Base-by-base conservation (phyloP, 2,888 invertebrate genomes). In the Apamea anceps region DNA sequence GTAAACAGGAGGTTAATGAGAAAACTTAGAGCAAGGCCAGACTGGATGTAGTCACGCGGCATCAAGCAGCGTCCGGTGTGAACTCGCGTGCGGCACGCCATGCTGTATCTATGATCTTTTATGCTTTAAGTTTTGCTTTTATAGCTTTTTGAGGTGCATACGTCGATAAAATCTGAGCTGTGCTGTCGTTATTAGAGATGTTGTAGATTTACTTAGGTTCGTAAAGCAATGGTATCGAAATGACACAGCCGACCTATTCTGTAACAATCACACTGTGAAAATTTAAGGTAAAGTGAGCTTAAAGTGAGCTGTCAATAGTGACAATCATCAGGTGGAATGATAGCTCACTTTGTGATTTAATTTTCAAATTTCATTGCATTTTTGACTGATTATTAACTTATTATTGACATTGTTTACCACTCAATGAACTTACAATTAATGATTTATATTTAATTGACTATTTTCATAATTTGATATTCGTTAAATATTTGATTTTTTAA, bases 1-100 rank as follows among this genome's bases (percentile, higher is more conserved):
- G 82, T 79, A 84, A 90, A 88, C 79, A 84, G 72, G 79, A 80
- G 75, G 79, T 85, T 89, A 90, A 89, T 89, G 89, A 90, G 88
- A 90, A 90, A 89, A 90, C 90, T 90, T 88, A 80, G 76, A 62
- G 71, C 75, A 84, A 85, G 75, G 80, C 72, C 79, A 79, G 74
- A 81, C 65, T 71, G 60, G 48, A 80, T 75, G 54, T 70, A 72
- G 77, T 62, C 54, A 63, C 42, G 75, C 51, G 65, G 71, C 76
- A 84, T 88, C 80, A 84, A 62, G 21, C 68, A 68, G 63, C 78
- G 80, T 86, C 88, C 90, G 84, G 84, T 74, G 78, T 71, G 73
- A 81, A 77, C 51, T 86, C 42, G 88, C 90, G 84, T 88, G 90
- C 15, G 32, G 28, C 88, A 89, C 88, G 88, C 82, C 51, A 90